Evolutionary conservation across 1,140 invertebrate species (phyloP), one percentile per base, ranked within the genome.

Genomic region (Lordiphosa stackelbergi): DNA sequence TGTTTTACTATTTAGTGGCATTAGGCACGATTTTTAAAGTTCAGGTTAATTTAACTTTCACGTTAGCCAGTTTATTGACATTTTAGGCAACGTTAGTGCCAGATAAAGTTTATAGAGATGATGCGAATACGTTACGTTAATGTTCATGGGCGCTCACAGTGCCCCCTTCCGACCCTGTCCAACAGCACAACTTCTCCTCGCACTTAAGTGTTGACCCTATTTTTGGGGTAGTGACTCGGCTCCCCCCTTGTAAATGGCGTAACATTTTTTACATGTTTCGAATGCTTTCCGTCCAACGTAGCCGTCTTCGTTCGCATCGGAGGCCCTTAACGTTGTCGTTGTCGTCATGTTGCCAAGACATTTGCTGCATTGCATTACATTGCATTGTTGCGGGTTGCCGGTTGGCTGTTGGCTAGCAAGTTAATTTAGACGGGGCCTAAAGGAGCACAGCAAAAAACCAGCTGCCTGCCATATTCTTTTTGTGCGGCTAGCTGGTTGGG

Each of bases 261-360:
- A 81, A 81, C 68, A 81, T 81, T 81, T 81, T 83, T 81, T 81
- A 72, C 71, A 81, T 81, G 75, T 64, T 56, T 58, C 43, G 52
- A 45, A 56, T 53, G 45, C 65, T 46, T 13, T 46, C 13, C 53
- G 24, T 28, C 48, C 41, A 31, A 31, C 28, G 35, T 10, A 12
- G 48, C 48, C 7, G 11, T 22, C 43, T n/a, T 28, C 31, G 5
- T 2, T 28, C 46, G 46, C 7, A 5, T n/a, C 22, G 28, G 35
- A 42, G 54, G 65, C 74, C 66, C 74, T 73, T 79, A 70, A 73
- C 74, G 70, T 70, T 81, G 75, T 79, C 74, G 75, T 79, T 81
- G 75, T 79, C 74, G 75, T 79, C 74, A 70, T 74, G 74, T 73
- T 73, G 65, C 58, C 74, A 74, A 73, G 70, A 79, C 74, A 73